Base-by-base conservation (phyloP, 1,140 invertebrate species). In the Littorina saxatilis region DNA sequence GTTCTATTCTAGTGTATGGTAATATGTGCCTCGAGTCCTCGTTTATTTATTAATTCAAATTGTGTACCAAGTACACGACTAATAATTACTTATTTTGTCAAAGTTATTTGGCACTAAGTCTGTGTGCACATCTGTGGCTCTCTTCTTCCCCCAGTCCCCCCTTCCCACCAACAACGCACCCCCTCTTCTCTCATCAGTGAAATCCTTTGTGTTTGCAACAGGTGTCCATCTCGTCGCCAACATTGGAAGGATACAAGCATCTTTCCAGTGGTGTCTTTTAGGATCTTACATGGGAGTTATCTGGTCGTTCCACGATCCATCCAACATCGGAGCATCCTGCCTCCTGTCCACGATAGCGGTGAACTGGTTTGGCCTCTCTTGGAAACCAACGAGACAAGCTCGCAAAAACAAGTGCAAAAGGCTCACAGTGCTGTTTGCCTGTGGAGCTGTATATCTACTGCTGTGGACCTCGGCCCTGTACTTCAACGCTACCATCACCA, bases 181-280 rank as follows among this genome's bases (percentile, higher is more conserved):
- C n/a, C n/a, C n/a, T n/a, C n/a, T n/a, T n/a, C n/a, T n/a, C n/a
- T n/a, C n/a, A n/a, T n/a, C n/a, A n/a, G n/a, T n/a, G n/a, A n/a
- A n/a, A n/a, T n/a, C n/a, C 37, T 58, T 4, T 78, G 23, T 78
- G 7, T 79, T 79, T n/a, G 73, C 82, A 92, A 90, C 88, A 97
- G 97, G 97, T 88, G 96, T 98, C 0, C 96, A 97, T 95, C 92
- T 95, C 0, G 96, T 98, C 17, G 97, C 97, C 20, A 99, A 98
- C 89, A 96, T 98, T 88, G 97, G 97, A 0, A 93, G 95, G 66
- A 95, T 98, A 90, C 92, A 97, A 90, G 92, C 93, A 29, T 76
- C 80, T 0, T 92, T 97, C 27, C 95, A 94, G 93, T 93, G 94
- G 86, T 93, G 96, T 0, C 88, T 98, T 0, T 43, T 95, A 0